Evolutionary conservation across 2,113 vertebrate genomes (phyloP), one percentile per base, ranked within the genome.

Genomic region (Apteryx mantelli): DNA sequence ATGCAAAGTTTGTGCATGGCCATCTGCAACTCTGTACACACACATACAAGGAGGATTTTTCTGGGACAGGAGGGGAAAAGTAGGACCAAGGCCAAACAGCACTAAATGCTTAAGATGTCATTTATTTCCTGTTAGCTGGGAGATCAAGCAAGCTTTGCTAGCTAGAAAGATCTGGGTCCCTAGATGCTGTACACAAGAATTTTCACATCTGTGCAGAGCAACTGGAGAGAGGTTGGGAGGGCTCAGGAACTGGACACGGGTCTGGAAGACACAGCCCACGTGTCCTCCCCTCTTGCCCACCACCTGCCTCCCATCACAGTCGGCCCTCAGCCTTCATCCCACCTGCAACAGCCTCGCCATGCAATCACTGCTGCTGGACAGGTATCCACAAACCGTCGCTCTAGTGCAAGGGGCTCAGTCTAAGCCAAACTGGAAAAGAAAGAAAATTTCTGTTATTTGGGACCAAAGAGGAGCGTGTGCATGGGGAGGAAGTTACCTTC

Each of bases 311-410:
- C 42, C 16, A 9, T 50, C 42, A 60, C 53, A 52, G 71, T 34
- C 3, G 11, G 40, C 76, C 80, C n/a, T 11, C 48, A 60, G 26
- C 22, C 69, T 91, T 74, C 52, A 20, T 26, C 25, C 44, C 58
- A 21, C 19, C 7, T 60, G 56, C 56, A 66, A 0, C 8, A 82
- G 21, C 46, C 24, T 84, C 38, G 9, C 19, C 0, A 0, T 46
- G 26, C 40, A 38, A 16, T 13, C 63, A 34, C 16, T 69, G 53
- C 30, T 82, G 63, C 82, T 66, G 79, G 50, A 68, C 61, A 80
- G 26, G 9, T 48, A 78, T 61, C 34, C 55, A 86, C 40, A 91
- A 70, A 63, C 13, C 53, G 12, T 88, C 65, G 11, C 24, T 75
- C 20, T 50, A 42, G n/a, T 40, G 13, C 55, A 79, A 40, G 28